Conservation (phyloP, 2,888 invertebrate genomes). For the Anoncus sp. region DNA sequence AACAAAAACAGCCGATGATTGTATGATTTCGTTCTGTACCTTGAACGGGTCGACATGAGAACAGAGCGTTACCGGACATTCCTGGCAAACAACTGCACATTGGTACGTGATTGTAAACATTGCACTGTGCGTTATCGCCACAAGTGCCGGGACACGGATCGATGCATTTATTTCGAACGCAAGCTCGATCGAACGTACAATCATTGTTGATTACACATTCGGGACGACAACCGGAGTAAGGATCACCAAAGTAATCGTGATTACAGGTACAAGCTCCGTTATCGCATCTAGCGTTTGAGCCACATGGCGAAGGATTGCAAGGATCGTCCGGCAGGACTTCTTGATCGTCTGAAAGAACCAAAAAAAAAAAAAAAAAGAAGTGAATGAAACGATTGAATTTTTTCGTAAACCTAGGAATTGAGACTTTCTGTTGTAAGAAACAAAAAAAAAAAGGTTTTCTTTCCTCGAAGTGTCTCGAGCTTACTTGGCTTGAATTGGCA, state of each 20-base stretch:
- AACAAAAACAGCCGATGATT: neutral
- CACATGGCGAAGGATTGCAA: conserved; percentile 84
- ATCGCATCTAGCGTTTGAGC: conserved; percentile 84
- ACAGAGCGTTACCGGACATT: conserved; percentile 83
- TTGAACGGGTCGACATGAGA: conserved; percentile 79
- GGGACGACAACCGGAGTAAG: conserved; percentile 83
- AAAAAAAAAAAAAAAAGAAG: neutral
- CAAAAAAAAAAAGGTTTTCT: neutral
- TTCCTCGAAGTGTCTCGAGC: conserved; percentile 43
- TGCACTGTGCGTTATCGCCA: conserved; percentile 88
- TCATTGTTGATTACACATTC: conserved; percentile 84
- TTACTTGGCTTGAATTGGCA: conserved; percentile 82
- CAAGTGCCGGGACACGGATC: conserved; percentile 83
- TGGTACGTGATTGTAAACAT: conserved; percentile 91
- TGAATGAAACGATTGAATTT: neutral
- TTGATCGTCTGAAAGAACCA: conserved; percentile 40
- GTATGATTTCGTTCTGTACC: too few species aligned
- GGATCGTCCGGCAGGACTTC: conserved; percentile 61
- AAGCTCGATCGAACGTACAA: conserved; percentile 82
- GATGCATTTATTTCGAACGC: conserved; percentile 83
- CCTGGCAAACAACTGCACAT: conserved; percentile 88
- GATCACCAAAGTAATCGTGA: conserved; percentile 83
- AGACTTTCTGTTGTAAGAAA: neutral
- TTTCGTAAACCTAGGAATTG: neutral
- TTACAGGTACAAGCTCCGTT: conserved; percentile 82